phyloP scores from a whole-genome alignment of 2,888 invertebrate species.

The Leucoptera coffeella region DNA sequence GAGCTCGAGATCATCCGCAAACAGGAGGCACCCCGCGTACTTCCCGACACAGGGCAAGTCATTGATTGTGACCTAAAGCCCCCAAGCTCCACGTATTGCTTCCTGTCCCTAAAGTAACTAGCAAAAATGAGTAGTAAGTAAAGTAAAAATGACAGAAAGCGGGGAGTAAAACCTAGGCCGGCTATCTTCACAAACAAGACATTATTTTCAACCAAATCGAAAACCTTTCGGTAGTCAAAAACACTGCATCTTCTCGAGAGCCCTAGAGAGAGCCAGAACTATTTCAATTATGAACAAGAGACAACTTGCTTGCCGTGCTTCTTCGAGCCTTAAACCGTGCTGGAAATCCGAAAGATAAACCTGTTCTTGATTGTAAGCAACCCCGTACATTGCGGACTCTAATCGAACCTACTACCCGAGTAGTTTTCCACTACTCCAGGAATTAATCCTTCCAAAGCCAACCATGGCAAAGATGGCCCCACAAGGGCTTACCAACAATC shows the following conservation, averaged over 20 bases:
- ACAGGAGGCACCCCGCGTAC: too few species aligned
- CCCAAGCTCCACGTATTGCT: conserved; percentile 4
- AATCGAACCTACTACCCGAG: not conserved
- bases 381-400: not conserved
- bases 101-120: conserved; percentile 3
- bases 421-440: not conserved
- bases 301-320: not conserved
- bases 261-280: not conserved
- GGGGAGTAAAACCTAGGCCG: conserved; percentile 2
- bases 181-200: conserved; percentile 2
- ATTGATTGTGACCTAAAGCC: conserved; percentile 1
- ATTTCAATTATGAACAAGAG: not conserved
- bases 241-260: conserved; percentile 3
- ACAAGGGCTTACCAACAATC: conserved; percentile 2
- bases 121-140: too few species aligned
- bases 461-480: conserved; percentile 1
- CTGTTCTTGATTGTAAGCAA: not conserved
- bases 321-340: not conserved
- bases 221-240: conserved; percentile 3
- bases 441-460: too few species aligned
- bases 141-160: conserved; percentile 1
- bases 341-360: not conserved
- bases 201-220: conserved; percentile 4
- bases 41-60: too few species aligned
- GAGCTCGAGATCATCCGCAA: conserved; percentile 3